phyloP scores from a whole-genome alignment of 1,140 invertebrate species.

The Pristionchus pacificus region DNA sequence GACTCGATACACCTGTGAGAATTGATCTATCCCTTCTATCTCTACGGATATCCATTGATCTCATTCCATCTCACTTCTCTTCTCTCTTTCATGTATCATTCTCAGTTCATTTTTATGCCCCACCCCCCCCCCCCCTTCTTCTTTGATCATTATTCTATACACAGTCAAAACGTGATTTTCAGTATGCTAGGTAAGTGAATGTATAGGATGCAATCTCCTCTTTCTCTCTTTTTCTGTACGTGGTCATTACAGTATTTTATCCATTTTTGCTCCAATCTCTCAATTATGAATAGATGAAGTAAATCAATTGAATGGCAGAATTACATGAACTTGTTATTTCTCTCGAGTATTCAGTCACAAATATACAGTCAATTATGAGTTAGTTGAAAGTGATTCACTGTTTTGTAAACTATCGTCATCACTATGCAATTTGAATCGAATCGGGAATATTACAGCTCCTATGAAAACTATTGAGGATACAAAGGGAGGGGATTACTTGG shows the following conservation, averaged over 20 bases:
- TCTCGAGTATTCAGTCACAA: background rate
- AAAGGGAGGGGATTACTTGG: background rate
- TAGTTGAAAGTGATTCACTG: background rate
- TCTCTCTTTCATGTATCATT: background rate
- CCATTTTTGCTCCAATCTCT: no score
- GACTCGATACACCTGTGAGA: constrained; percentile 49
- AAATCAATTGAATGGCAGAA: no score
- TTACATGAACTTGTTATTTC: no score
- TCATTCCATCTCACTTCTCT: background rate
- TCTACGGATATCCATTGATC: background rate
- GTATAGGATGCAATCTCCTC: no score
- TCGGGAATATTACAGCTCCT: background rate
- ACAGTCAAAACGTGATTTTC: background rate
- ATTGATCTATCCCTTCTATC: background rate
- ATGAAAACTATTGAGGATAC: no score
- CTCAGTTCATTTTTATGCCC: background rate
- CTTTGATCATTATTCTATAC: background rate
- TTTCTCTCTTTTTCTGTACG: no score
- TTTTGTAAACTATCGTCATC: background rate
- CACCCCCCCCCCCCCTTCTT: no score
- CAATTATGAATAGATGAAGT: no score
- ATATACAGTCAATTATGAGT: background rate
- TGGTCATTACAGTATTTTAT: no score
- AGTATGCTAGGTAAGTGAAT: background rate
- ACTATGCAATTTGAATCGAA: background rate